Evolutionary conservation across 2,888 invertebrate species (phyloP).

Genomic region (Cheilosia variabilis): DNA sequence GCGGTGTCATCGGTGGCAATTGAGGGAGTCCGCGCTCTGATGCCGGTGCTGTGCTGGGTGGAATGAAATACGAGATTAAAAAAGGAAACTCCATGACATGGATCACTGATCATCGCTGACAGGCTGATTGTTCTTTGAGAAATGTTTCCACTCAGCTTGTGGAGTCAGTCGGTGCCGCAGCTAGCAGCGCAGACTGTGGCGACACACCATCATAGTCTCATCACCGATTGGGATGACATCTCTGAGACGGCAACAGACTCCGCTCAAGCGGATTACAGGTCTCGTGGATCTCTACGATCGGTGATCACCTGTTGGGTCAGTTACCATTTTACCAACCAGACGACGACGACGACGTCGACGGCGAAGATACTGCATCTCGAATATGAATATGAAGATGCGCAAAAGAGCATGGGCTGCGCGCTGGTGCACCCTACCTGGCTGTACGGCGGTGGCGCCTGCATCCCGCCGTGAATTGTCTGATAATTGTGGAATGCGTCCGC

Average conservation of each 20-base stretch:
- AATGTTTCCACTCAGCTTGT: slow-evolving; percentile 41
- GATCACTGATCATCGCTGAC: slow-evolving; percentile 75
- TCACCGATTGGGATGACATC: slow-evolving; percentile 64
- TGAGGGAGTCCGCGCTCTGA: slow-evolving; percentile 31
- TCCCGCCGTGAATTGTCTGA: slow-evolving; percentile 84
- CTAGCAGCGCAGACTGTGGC: slow-evolving; percentile 52
- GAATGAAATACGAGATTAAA: slow-evolving; percentile 68
- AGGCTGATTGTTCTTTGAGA: slow-evolving; percentile 71
- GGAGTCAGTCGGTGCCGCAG: slow-evolving; percentile 16
- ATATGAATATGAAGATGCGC: slow-evolving; percentile 72
- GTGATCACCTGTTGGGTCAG: slow-evolving; percentile 70
- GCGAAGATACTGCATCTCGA: slow-evolving; percentile 55
- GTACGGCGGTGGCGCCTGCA: slow-evolving; percentile 82
- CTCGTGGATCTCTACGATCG: slow-evolving; percentile 50
- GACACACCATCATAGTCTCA: slow-evolving; percentile 55
- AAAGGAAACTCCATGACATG: slow-evolving; percentile 70
- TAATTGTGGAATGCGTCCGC: slow-evolving; percentile 79
- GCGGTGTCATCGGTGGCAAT: slow-evolving; percentile 54
- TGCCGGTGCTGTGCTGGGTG: not conserved
- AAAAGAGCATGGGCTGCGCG: slow-evolving; percentile 47
- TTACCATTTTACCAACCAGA: slow-evolving; percentile 20
- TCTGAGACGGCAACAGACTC: slow-evolving; percentile 44
- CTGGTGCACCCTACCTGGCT: slow-evolving; percentile 68
- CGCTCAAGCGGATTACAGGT: slow-evolving; percentile 53
- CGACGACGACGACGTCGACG: slow-evolving; percentile 47